These are phyloP conservation scores for Aptenodytes patagonicus DNA, from an alignment of 2,113 vertebrate species.

Conservation along the genomic window DNA sequence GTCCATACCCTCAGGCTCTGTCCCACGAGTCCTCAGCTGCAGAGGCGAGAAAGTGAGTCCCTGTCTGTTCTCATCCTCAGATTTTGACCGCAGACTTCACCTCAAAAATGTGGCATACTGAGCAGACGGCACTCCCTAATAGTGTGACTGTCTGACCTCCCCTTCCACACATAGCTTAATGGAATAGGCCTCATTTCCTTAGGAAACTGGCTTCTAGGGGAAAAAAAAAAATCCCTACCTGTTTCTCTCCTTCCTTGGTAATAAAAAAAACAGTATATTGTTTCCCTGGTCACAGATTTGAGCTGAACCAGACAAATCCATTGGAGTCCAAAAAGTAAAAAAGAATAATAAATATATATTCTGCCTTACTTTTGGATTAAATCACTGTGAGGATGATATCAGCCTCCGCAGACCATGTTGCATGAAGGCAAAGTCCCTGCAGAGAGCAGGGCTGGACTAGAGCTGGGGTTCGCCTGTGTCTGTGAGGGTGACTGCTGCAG, in stretches of 20 bases:
- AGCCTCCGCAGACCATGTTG: neutral
- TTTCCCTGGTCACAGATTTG: neutral
- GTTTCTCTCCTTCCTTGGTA: neutral
- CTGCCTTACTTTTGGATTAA: neutral
- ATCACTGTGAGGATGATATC: neutral
- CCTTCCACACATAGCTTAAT: neutral
- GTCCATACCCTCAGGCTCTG: neutral
- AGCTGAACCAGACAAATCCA: neutral
- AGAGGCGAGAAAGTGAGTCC: neutral
- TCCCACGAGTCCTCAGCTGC: neutral
- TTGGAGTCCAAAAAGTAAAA: neutral
- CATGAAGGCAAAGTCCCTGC: neutral
- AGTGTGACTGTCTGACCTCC: neutral
- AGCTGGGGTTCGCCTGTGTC: neutral
- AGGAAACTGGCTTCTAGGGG: constrained; percentile 19
- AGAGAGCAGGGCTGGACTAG: neutral
- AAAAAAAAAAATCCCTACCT: neutral
- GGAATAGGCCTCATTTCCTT: constrained; percentile 14
- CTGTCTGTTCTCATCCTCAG: neutral
- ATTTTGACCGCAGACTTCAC: neutral
- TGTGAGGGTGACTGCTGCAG: neutral
- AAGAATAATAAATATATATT: neutral
- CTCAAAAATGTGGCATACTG: neutral
- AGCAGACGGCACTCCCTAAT: neutral
- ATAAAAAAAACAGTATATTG: neutral